A percentile compares a stretch with the other conserved stretches of the same genome.
Conservation (phyloP, 2,113 vertebrate genomes). For the Anguilla rostrata region DNA sequence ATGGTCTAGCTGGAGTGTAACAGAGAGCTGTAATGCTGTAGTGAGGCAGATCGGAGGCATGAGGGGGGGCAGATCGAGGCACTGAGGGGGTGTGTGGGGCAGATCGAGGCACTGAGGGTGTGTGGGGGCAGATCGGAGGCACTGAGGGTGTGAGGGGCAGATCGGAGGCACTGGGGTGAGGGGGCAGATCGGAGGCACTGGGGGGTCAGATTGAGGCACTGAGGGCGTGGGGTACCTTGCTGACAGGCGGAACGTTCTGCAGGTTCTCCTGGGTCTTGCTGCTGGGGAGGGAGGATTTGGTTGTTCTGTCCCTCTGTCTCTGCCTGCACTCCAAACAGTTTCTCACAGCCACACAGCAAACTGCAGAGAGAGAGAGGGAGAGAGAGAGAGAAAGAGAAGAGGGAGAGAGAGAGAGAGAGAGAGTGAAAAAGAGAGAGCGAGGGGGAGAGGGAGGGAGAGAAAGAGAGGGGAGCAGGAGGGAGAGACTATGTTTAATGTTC, state of each 20-base stretch:
- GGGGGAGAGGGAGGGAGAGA: not conserved
- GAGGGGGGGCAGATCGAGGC: not conserved
- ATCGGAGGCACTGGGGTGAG: too few species aligned
- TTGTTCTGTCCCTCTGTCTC: slow-evolving; percentile 80
- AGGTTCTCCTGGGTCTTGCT: slow-evolving; percentile 82
- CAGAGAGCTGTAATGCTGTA: not conserved
- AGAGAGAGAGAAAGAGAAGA: not conserved
- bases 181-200: not conserved
- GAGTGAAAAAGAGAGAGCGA: not conserved
- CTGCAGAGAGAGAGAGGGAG: slow-evolving; percentile 60
- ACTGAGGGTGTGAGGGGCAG: not conserved
- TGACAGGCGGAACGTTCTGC: slow-evolving; percentile 62
- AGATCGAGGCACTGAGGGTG: not conserved
- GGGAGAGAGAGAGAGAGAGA: not conserved
- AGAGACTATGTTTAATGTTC: not conserved
- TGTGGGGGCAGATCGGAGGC: not conserved
- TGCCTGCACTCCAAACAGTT: slow-evolving; percentile 94
- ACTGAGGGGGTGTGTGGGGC: not conserved
- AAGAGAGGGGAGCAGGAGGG: not conserved
- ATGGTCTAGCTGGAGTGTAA: not conserved
- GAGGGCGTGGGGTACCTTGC: slow-evolving; percentile 70
- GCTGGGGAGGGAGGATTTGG: slow-evolving; percentile 68
- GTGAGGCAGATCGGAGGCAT: not conserved
- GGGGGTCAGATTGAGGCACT: not conserved
- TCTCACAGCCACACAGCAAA: slow-evolving; percentile 94